Percentiles rank a stretch among this genome's conserved stretches.
Conservation (phyloP, 2,797 vertebrate genomes). For the Pseudochromis fuscus region DNA sequence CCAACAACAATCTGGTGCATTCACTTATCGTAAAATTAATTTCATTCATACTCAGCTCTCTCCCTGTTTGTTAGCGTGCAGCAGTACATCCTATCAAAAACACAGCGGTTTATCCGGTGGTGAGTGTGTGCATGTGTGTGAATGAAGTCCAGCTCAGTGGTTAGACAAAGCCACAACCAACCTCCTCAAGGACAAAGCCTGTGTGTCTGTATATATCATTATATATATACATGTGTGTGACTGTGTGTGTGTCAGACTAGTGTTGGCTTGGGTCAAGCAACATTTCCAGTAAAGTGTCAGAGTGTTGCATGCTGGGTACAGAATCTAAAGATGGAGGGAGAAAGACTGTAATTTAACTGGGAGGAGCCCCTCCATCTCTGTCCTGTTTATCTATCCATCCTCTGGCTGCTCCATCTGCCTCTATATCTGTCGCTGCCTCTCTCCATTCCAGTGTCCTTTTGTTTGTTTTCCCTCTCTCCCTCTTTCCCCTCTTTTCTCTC, state of each 20-base stretch:
- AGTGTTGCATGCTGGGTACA: slow-evolving; percentile 79
- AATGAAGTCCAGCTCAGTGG: slow-evolving; percentile 50
- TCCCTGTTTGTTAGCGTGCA: slow-evolving; percentile 36
- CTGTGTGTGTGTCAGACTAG: slow-evolving; percentile 16
- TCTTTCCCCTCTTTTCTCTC: not conserved
- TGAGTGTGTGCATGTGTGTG: slow-evolving; percentile 27
- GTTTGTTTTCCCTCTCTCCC: not conserved
- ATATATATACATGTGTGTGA: not conserved
- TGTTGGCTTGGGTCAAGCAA: slow-evolving; percentile 41
- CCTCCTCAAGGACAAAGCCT: slow-evolving; percentile 45
- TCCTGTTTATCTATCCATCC: slow-evolving; percentile 55
- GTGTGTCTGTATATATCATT: slow-evolving; percentile 39
- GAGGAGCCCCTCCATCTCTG: slow-evolving; percentile 44
- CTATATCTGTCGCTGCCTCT: slow-evolving; percentile 30
- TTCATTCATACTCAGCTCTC: not conserved
- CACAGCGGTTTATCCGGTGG: slow-evolving; percentile 32
- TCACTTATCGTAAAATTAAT: slow-evolving; percentile 4
- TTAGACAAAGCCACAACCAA: slow-evolving; percentile 43
- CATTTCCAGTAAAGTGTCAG: slow-evolving; percentile 81
- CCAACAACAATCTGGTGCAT: not conserved
- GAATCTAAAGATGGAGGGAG: slow-evolving; percentile 73
- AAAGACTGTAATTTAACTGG: slow-evolving; percentile 74
- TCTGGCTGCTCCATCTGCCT: slow-evolving; percentile 27
- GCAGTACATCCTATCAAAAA: slow-evolving; percentile 25
- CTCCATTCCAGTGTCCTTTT: slow-evolving; percentile 5